phyloP scores from a whole-genome alignment of 2,113 vertebrate genomes.

The Lethenteron camtschaticum region DNA sequence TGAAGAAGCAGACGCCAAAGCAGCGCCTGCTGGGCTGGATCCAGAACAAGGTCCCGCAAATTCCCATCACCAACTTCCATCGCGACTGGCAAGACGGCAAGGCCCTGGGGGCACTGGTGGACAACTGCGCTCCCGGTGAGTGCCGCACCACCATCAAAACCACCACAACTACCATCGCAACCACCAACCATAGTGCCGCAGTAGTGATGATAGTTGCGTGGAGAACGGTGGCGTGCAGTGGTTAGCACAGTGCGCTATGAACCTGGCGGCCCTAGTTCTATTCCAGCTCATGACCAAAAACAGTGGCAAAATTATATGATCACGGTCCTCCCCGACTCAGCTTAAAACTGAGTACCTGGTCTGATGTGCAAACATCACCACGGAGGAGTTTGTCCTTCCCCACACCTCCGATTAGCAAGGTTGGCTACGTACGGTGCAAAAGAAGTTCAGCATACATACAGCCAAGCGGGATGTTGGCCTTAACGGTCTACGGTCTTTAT shows the following conservation, averaged over 20 bases:
- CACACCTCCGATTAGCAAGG: too few species aligned
- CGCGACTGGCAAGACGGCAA: constrained; percentile 71
- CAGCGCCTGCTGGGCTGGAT: constrained; percentile 85
- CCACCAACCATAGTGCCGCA: neutral
- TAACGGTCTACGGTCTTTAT: neutral
- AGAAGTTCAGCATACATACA: too few species aligned
- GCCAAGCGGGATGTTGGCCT: neutral
- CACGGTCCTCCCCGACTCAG: constrained; percentile 19
- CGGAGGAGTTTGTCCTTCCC: neutral
- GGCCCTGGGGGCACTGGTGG: constrained; percentile 62
- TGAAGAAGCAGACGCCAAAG: constrained; percentile 63
- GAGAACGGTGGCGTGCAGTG: constrained; percentile 9
- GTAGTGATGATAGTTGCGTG: neutral
- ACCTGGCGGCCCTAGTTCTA: constrained; percentile 18
- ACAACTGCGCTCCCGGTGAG: constrained; percentile 66
- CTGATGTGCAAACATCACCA: constrained; percentile 8
- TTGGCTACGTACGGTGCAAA: too few species aligned
- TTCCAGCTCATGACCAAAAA: constrained; percentile 13
- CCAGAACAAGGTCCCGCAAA: constrained; percentile 70
- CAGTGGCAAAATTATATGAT: constrained; percentile 13
- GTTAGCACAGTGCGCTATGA: constrained; percentile 20
- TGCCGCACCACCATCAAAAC: neutral
- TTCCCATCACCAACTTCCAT: constrained; percentile 80
- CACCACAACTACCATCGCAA: neutral
- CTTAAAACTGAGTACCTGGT: constrained; percentile 25